A percentile compares a stretch with the other conserved stretches of the same genome.
Evolutionary conservation across 2,797 vertebrate genomes (phyloP).

Genomic region (Poliocrania exsul): DNA sequence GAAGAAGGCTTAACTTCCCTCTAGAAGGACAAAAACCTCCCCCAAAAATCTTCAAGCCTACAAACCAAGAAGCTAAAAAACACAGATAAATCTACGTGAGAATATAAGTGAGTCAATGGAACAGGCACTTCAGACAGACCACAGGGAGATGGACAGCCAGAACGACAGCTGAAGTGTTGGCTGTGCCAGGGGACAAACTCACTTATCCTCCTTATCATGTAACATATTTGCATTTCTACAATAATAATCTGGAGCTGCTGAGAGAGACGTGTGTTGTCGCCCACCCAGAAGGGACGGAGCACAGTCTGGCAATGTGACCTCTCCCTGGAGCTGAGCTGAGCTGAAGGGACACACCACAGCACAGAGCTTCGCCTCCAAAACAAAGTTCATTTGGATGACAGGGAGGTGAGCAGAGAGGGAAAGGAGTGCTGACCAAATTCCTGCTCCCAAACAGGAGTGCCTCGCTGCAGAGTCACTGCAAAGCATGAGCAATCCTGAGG

Average conservation of each 20-base stretch:
- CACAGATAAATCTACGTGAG: background rate
- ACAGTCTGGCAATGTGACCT: background rate
- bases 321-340: background rate
- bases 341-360: background rate
- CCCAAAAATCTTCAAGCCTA: background rate
- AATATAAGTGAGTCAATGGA: background rate
- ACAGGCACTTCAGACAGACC: background rate
- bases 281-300: conserved; percentile 50
- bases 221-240: conserved; percentile 12
- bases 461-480: background rate
- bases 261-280: background rate
- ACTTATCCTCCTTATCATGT: conserved; percentile 6
- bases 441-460: background rate
- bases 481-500: background rate
- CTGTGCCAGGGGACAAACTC: conserved; percentile 16
- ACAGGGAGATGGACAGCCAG: background rate
- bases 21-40: background rate
- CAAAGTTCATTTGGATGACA: background rate
- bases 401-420: background rate
- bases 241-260: background rate
- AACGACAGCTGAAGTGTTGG: conserved; percentile 5
- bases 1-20: background rate
- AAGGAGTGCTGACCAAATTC: background rate
- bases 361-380: background rate
- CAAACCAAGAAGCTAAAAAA: background rate